A percentile compares a stretch with the other conserved stretches of the same genome.
These are phyloP conservation scores for Pangasius krempfi DNA, from an alignment of 2,797 vertebrate genomes.

Conservation along the genomic window DNA sequence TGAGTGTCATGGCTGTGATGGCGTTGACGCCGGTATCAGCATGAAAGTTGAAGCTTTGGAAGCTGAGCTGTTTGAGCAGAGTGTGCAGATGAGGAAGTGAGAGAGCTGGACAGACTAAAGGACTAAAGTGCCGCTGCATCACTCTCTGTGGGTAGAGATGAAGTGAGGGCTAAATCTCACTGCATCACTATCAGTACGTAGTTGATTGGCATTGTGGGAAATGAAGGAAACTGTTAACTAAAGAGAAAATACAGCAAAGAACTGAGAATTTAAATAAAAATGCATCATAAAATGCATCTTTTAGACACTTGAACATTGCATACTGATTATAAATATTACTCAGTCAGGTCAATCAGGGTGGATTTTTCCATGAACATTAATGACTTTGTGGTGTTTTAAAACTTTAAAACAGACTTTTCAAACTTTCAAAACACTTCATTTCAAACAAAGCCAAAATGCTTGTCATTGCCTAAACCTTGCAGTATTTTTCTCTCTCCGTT, in stretches of 20 bases:
- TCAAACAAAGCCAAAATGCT: neutral
- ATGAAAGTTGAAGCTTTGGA: neutral
- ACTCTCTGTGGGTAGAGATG: neutral
- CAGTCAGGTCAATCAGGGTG: no score
- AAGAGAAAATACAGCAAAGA: neutral
- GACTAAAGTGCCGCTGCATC: neutral
- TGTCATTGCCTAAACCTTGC: neutral
- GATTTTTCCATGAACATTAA: neutral
- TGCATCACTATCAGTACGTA: neutral
- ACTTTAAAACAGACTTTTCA: neutral
- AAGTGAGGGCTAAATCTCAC: neutral
- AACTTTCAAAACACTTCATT: neutral
- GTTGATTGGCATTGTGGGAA: neutral
- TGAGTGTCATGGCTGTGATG: neutral
- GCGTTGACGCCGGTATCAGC: neutral
- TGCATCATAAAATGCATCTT: neutral
- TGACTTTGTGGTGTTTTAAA: neutral
- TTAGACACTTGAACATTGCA: neutral
- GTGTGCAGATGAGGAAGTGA: neutral
- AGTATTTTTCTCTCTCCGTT: neutral
- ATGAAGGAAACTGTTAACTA: neutral
- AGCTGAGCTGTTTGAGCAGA: neutral
- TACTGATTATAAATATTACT: neutral
- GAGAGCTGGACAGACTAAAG: neutral
- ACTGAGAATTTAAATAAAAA: neutral